Evolutionary conservation across 1,140 invertebrate species (phyloP), one percentile per base, ranked within the genome.

Genomic region (Aporrectodea caliginosa): DNA sequence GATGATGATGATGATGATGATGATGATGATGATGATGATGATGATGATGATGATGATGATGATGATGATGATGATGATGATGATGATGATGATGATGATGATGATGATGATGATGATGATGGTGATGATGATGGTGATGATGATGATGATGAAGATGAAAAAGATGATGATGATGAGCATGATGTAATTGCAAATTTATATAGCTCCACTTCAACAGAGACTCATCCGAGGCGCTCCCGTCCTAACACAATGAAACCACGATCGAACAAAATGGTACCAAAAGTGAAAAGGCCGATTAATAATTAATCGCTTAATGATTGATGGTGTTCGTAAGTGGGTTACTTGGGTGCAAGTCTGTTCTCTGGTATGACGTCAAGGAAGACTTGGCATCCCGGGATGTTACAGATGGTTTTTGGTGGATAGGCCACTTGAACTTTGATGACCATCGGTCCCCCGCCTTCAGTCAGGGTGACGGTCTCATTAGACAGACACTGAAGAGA

Each of bases 1-100:
- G 43, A 58, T 58, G 43, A 58, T 58, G 43, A 58, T 58, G 22
- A 58, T 58, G 43, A 58, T 58, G 43, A 58, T 58, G 43, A 58
- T 58, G 43, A 58, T 58, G 43, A 58, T 58, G 43, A 58, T 58
- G 43, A 58, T 58, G 43, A 58, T 58, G 43, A 58, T 58, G 43
- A 58, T 58, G 43, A 58, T 58, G 43, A 58, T 22, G 43, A 58
- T 58, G 43, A 58, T 58, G 43, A 58, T 58, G 43, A 58, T 58
- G 43, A 58, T 58, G 43, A 58, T 58, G 43, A 58, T 58, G 43
- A 58, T 58, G 43, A 58, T 58, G 43, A 58, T 58, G 43, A 58
- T 58, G 43, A 58, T 58, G 22, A 58, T 58, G 43, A 58, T 58
- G 43, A 58, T 58, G 43, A 58, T 58, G 43, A 58, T 58, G 43